Evolutionary conservation across 2,888 invertebrate species (phyloP).

Genomic region (Agrotis segetum): DNA sequence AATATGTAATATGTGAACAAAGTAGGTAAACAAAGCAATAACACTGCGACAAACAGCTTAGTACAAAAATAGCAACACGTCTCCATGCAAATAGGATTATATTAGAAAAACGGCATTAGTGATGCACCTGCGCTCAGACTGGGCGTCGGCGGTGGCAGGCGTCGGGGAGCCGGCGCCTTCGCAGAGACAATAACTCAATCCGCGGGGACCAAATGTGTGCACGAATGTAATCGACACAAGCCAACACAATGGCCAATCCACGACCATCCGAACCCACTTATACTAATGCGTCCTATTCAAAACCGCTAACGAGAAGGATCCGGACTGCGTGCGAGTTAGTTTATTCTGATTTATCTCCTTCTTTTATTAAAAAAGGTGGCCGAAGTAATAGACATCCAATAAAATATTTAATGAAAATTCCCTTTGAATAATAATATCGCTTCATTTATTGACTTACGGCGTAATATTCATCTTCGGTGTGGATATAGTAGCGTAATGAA

Average conservation of each 20-base stretch:
- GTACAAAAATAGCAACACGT: conserved; percentile 33
- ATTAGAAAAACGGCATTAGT: conserved; percentile 57
- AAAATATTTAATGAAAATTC: conserved; percentile 49
- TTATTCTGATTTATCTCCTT: conserved; percentile 34
- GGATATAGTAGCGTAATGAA: conserved; percentile 51
- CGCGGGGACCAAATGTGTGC: conserved; percentile 65
- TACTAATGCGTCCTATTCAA: conserved; percentile 83
- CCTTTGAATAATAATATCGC: conserved; percentile 54
- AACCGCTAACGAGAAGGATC: conserved; percentile 77
- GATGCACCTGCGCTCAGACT: conserved; percentile 75
- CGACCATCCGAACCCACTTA: conserved; percentile 76
- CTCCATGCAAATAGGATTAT: conserved; percentile 54
- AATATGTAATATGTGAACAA: conserved; percentile 6
- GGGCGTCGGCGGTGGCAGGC: conserved; percentile 55
- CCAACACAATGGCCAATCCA: conserved; percentile 79
- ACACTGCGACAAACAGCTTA: conserved; percentile 32
- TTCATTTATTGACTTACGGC: conserved; percentile 51
- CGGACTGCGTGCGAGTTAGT: conserved; percentile 68
- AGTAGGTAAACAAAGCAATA: conserved; percentile 41
- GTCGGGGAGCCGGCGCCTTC: conserved; percentile 61
- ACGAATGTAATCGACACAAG: conserved; percentile 78
- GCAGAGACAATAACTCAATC: conserved; percentile 84
- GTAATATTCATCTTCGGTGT: conserved; percentile 50
- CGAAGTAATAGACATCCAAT: conserved; percentile 36
- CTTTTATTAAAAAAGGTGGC: conserved; percentile 36